phyloP scores from a whole-genome alignment of 1,140 invertebrate genomes.

The Oreohelix idahoensis region DNA sequence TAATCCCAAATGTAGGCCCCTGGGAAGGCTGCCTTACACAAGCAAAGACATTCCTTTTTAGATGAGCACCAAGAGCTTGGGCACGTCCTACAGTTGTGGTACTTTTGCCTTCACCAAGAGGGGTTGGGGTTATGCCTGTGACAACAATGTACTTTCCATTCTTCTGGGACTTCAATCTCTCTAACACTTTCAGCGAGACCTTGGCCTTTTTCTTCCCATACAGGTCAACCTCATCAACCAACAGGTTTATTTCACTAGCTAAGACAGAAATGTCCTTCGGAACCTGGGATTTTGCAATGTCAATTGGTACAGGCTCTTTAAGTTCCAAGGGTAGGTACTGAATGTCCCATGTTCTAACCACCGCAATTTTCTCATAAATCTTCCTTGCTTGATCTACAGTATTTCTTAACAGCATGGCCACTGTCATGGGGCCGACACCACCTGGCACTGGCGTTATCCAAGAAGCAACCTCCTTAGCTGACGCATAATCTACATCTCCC shows the following conservation, averaged over 20 bases:
- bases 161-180: conserved; percentile 81
- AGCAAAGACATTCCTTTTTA: conserved; percentile 90
- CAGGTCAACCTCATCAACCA: conserved; percentile 85
- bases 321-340: conserved; percentile 60
- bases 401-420: conserved; percentile 97
- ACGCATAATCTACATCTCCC: conserved; percentile 93
- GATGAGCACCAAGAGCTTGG: conserved; percentile 91
- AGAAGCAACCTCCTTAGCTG: conserved; percentile 84
- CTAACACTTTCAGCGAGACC: conserved; percentile 86
- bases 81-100: conserved; percentile 95
- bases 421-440: conserved; percentile 98
- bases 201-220: conserved; percentile 98
- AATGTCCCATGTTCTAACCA: conserved; percentile 63
- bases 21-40: conserved; percentile 98
- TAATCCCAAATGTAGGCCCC: conserved; percentile 98
- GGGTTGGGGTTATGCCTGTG: conserved; percentile 95
- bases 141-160: conserved; percentile 96
- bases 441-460: conserved; percentile 98
- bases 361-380: conserved; percentile 73
- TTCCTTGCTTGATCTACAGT: conserved; percentile 86
- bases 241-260: conserved; percentile 76
- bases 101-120: conserved; percentile 97
- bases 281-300: conserved; percentile 87
- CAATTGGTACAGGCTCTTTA: conserved; percentile 76
- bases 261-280: conserved; percentile 84